These are phyloP conservation scores for Pachyuromys duprasi DNA, from an alignment of 2,797 vertebrate species.

Conservation along the genomic window DNA sequence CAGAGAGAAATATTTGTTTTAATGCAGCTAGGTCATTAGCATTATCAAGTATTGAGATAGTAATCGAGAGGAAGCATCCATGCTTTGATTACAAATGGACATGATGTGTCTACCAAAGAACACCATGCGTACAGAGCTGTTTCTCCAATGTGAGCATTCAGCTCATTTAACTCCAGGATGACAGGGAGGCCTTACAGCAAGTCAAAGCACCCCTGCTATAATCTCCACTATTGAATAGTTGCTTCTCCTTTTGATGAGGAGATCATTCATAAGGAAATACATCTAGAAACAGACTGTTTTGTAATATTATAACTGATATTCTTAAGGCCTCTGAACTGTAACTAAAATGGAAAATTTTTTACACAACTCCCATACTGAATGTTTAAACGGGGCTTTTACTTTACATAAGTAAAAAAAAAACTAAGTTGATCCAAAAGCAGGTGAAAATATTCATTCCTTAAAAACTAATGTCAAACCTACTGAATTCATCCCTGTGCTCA, in stretches of 20 bases:
- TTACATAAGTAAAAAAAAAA: constrained; percentile 50
- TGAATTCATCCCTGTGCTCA: constrained; percentile 17
- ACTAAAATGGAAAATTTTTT: background rate
- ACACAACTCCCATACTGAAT: background rate
- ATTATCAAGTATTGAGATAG: background rate
- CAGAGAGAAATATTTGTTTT: background rate
- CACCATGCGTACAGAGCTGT: background rate
- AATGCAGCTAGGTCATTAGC: background rate
- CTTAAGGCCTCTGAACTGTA: background rate
- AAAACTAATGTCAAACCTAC: constrained; percentile 53
- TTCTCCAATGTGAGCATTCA: background rate
- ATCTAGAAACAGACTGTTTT: background rate
- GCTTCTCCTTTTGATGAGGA: constrained; percentile 38
- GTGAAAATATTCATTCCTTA: constrained; percentile 37
- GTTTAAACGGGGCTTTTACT: background rate
- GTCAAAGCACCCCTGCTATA: background rate
- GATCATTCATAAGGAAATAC: constrained; percentile 30
- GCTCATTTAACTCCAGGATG: background rate
- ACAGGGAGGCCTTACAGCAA: background rate
- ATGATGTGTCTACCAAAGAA: background rate
- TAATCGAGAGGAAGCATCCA: background rate
- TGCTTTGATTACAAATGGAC: background rate
- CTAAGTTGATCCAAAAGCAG: background rate
- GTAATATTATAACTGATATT: constrained; percentile 18
- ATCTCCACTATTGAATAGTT: background rate